Conservation (phyloP, 2,113 vertebrate species). For the Stercorarius parasiticus region DNA sequence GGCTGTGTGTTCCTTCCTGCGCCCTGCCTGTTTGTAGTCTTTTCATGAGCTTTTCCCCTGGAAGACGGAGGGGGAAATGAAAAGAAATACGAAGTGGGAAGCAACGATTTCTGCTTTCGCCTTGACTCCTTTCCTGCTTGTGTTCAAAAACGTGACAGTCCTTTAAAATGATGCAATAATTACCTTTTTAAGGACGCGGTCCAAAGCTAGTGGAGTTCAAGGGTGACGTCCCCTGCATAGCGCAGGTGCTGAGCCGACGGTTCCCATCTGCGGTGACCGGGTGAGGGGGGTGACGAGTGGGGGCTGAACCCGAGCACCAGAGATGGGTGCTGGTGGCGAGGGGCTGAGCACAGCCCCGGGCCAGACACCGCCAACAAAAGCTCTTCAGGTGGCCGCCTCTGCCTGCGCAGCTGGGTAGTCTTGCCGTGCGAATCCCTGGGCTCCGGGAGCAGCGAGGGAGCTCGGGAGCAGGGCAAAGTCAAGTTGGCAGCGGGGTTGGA, state of each 20-base stretch:
- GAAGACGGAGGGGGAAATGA: not conserved
- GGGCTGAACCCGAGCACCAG: not conserved
- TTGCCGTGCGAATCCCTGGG: not conserved
- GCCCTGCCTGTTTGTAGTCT: not conserved
- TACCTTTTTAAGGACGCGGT: not conserved
- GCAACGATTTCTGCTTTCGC: not conserved
- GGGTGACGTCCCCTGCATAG: not conserved
- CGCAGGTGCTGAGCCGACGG: not conserved
- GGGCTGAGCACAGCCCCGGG: not conserved
- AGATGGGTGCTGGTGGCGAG: accelerated
- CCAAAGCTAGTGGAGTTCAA: not conserved
- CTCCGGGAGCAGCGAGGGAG: not conserved
- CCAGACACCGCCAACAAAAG: accelerated
- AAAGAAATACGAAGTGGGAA: not conserved
- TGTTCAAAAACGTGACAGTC: accelerated
- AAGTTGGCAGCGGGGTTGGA: not conserved
- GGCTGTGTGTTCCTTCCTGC: not conserved
- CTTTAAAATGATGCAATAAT: not conserved
- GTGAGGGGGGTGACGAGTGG: not conserved
- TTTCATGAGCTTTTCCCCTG: not conserved
- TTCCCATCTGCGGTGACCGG: not conserved
- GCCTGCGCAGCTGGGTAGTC: not conserved
- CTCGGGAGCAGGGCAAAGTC: not conserved
- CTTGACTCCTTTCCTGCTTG: not conserved
- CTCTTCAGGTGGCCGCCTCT: not conserved